These are phyloP conservation scores for Schizopygopsis pylzovi DNA, from an alignment of 2,797 vertebrate genomes.

Conservation along the genomic window DNA sequence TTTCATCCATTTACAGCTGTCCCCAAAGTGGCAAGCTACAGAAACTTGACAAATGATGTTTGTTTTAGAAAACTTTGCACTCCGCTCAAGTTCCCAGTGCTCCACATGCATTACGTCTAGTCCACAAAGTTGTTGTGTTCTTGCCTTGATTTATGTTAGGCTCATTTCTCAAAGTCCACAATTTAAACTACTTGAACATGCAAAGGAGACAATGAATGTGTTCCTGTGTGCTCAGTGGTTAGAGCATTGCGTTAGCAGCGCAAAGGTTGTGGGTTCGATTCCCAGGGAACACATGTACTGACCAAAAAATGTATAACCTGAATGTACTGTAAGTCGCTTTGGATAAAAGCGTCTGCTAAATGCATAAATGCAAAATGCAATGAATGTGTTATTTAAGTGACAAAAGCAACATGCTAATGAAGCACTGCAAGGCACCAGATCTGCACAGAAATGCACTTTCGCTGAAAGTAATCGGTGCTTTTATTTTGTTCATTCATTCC, in stretches of 20 bases:
- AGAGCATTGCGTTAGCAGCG: no score
- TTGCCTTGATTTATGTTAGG: conserved; percentile 12
- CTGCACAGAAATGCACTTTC: neutral
- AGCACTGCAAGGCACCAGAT: neutral
- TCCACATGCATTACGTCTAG: neutral
- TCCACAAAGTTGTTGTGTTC: neutral
- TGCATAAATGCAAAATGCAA: no score
- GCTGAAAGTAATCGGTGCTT: neutral
- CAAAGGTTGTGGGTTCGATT: no score
- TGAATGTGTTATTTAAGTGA: neutral
- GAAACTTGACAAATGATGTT: conserved; percentile 41
- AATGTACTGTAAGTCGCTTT: no score
- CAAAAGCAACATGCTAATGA: neutral
- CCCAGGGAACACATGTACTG: no score
- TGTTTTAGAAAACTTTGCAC: conserved; percentile 29
- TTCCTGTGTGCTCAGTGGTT: no score
- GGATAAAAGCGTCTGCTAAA: no score
- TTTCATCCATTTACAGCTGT: conserved; percentile 26
- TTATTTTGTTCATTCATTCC: neutral
- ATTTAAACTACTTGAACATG: neutral
- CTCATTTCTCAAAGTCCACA: conserved; percentile 1
- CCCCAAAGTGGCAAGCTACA: neutral
- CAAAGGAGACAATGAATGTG: neutral
- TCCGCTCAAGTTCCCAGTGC: neutral
- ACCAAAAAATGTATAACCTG: no score